Base-by-base conservation (phyloP, 2,888 invertebrate genomes). In the Drosophila engyochracea region DNA sequence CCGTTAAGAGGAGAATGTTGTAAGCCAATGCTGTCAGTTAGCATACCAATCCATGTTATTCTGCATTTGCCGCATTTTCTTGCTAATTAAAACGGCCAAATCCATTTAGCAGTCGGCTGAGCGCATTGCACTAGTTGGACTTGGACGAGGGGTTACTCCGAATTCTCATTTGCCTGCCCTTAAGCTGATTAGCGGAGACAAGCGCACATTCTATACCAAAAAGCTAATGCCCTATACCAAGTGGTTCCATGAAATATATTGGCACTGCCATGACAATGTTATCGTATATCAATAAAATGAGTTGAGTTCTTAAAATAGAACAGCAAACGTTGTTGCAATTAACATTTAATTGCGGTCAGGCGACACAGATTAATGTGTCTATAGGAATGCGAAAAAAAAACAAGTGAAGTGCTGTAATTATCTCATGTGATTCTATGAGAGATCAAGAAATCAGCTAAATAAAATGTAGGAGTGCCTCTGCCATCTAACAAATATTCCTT, bases 211-310 rank as follows among this genome's bases (percentile, higher is more conserved):
- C 65, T 51, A 70, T 62, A n/a, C 49, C 49, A 31, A 70, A 59
- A 41, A 55, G 31, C 71, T 33, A 59, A 57, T 51, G 31, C 35
- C 49, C 28, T 7, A 59, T 22, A 28, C 53, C 28, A 58, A 74
- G 35, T 69, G 61, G 35, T 55, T 70, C 67, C 63, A 51, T 70
- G 64, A 64, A 63, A 61, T 61, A 57, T 59, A 49, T 58, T 55
- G 19, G 58, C 64, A 16, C 52, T 35, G 66, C 25, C 80, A 62
- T 77, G 88, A 82, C 88, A 82, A 83, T 85, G 89, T 83, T 90
- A 86, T 90, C 85, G 89, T 71, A 83, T 83, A 81, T 88, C 89
- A 85, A 85, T 85, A 88, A 88, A 80, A 79, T 52, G 67, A n/a
- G 54, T 25, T 19, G 25, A 10, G n/a, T 52, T 67, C 85, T 79